Evolutionary conservation across 2,888 invertebrate genomes (phyloP).

Genomic region (Parapristionchus giblindavisi): DNA sequence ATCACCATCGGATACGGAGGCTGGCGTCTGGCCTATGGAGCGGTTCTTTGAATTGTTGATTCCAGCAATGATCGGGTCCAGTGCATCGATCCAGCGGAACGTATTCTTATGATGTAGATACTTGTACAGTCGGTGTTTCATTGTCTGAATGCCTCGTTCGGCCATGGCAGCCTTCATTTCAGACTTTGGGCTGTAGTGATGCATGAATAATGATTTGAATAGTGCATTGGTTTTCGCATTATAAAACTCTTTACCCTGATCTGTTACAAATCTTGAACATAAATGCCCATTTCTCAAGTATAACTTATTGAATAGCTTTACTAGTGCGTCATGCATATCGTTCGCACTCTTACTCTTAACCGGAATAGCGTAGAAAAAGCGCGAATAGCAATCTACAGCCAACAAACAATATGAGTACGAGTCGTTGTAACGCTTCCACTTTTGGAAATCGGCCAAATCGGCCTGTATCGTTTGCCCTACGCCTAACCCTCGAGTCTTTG

Average conservation of each 20-base stretch:
- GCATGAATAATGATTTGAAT: neutral
- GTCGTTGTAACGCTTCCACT: neutral
- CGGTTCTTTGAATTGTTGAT: neutral
- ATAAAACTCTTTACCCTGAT: constrained; percentile 1
- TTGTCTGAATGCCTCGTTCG: constrained; percentile 3
- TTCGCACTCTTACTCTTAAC: neutral
- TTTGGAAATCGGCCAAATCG: neutral
- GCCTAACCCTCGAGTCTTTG: neutral
- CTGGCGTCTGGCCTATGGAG: neutral
- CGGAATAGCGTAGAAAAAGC: neutral
- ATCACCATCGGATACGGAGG: neutral
- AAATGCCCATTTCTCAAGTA: neutral
- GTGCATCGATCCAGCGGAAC: neutral
- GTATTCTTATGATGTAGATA: neutral
- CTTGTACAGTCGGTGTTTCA: neutral
- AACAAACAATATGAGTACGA: neutral
- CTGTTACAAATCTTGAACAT: constrained; percentile 3
- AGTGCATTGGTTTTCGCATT: neutral
- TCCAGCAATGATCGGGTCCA: neutral
- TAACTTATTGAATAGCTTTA: neutral
- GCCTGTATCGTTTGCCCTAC: neutral
- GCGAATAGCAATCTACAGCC: constrained; percentile 5
- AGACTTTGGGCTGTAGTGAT: neutral
- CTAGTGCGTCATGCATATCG: neutral
- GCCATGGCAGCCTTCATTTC: constrained; percentile 7